Evolutionary conservation across 2,888 invertebrate genomes (phyloP).

Genomic region (Anthrax anthrax): DNA sequence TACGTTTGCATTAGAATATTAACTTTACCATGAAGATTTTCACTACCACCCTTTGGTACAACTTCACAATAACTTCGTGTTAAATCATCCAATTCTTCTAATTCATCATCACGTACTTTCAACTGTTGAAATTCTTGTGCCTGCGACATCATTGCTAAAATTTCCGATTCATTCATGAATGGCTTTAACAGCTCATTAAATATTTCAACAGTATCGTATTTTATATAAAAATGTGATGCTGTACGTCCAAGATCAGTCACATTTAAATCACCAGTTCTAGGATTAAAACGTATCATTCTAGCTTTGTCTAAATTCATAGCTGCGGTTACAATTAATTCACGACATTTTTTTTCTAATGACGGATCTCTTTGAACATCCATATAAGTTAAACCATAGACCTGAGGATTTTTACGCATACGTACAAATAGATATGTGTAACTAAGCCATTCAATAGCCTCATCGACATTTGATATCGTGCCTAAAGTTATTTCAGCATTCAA

Average conservation of each 20-base stretch:
- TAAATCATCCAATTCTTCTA: conserved; percentile 74
- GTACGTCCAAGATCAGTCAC: conserved; percentile 82
- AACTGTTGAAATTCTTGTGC: conserved; percentile 93
- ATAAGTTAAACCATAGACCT: conserved; percentile 52
- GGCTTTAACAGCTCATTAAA: conserved; percentile 73
- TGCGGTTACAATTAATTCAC: conserved; percentile 61
- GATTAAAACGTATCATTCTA: conserved; percentile 85
- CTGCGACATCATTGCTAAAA: conserved; percentile 79
- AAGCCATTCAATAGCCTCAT: conserved; percentile 95
- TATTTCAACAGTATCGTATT: conserved; percentile 84
- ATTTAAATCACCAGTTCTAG: conserved; percentile 64
- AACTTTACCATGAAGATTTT: conserved; percentile 87
- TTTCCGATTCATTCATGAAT: conserved; percentile 72
- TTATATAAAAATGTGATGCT: conserved; percentile 95
- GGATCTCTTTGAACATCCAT: conserved; percentile 59
- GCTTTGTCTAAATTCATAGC: conserved; percentile 82
- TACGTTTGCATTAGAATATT: conserved; percentile 87
- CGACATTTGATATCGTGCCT: conserved; percentile 91
- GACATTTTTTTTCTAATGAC: conserved; percentile 58
- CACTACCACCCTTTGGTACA: conserved; percentile 65
- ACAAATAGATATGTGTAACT: conserved; percentile 94
- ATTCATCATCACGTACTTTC: conserved; percentile 90
- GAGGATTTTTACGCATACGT: conserved; percentile 84
- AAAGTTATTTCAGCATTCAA: conserved; percentile 94
- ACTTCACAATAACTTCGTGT: conserved; percentile 60